Evolutionary conservation across 2,113 vertebrate species (phyloP), one percentile per base, ranked within the genome.

Genomic region (Coryphaenoides rupestris): DNA sequence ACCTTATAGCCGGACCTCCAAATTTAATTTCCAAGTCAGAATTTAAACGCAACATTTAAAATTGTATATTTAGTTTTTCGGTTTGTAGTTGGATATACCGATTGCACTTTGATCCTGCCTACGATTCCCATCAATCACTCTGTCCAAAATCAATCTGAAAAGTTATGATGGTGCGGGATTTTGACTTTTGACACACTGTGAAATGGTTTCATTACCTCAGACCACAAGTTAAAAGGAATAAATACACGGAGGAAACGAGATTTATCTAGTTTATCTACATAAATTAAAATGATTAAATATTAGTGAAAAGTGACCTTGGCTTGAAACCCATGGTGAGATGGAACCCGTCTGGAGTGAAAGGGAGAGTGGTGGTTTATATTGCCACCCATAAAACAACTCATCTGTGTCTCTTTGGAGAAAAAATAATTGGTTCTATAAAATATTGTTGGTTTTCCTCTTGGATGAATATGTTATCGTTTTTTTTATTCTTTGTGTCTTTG

Each of bases 381-480:
- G 33, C 71, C 79, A 75, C 65, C 76, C 70, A 68, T 58, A 63
- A 55, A 73, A 60, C 70, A 68, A 54, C 61, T 60, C 52, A 66
- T 75, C 64, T 70, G 56, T 70, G 56, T 75, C 46, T 69, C 53
- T 65, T n/a, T 74, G 80, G 70, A 59, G 78, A 67, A 80, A 73
- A 82, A 60, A 55, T 71, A 79, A n/a, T n/a, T n/a, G n/a, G n/a
- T n/a, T n/a, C n/a, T n/a, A n/a, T n/a, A n/a, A n/a, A n/a, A n/a
- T n/a, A n/a, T n/a, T n/a, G n/a, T 78, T 72, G 71, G 53, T 78
- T 74, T 16, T 73, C 63, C 47, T 64, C 60, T 55, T 71, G 81
- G 76, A 84, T 80, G 83, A 83, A 66, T 83, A 74, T 74, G 67
- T 0, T n/a, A n/a, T n/a, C n/a, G 52, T 76, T 70, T 83, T 73